Percentiles rank a stretch among this genome's conserved stretches.
Conservation (phyloP, 2,888 invertebrate species). For the Nyleta sp. region DNA sequence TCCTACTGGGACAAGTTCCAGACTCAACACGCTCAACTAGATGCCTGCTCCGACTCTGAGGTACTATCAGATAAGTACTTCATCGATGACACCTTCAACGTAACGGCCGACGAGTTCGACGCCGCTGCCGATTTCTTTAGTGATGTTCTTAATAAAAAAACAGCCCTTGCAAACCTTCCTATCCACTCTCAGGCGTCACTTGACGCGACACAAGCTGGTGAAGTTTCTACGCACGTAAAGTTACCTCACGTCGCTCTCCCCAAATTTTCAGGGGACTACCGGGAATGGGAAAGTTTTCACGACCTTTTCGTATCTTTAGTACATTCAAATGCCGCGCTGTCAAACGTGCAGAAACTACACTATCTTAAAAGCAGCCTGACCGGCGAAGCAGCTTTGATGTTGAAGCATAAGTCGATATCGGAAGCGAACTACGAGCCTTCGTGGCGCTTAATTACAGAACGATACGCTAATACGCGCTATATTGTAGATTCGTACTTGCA, state of each 20-base stretch:
- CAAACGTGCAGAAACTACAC: neutral
- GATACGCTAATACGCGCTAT: too few relatives aligned
- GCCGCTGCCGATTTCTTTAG: neutral
- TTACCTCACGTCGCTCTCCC: neutral
- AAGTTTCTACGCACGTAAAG: neutral
- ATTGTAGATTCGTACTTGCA: too few relatives aligned
- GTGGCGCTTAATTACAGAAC: too few relatives aligned
- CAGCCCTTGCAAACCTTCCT: neutral
- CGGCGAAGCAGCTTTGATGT: too few relatives aligned
- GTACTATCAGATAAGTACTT: neutral
- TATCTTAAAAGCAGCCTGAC: neutral
- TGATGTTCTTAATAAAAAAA: neutral
- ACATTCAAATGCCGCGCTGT: neutral
- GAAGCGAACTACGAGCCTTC: too few relatives aligned
- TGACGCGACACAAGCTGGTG: neutral
- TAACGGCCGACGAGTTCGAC: neutral
- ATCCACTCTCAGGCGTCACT: neutral
- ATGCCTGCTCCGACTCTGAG: neutral
- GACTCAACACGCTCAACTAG: neutral
- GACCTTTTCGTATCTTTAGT: constrained; percentile 1
- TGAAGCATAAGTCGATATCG: too few relatives aligned
- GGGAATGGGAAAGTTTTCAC: constrained; percentile 8
- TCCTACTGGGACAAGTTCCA: neutral
- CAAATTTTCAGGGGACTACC: constrained; percentile 11
- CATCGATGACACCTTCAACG: neutral